These are phyloP conservation scores for Lycorma delicatula DNA, from an alignment of 1,140 invertebrate genomes.

Conservation along the genomic window DNA sequence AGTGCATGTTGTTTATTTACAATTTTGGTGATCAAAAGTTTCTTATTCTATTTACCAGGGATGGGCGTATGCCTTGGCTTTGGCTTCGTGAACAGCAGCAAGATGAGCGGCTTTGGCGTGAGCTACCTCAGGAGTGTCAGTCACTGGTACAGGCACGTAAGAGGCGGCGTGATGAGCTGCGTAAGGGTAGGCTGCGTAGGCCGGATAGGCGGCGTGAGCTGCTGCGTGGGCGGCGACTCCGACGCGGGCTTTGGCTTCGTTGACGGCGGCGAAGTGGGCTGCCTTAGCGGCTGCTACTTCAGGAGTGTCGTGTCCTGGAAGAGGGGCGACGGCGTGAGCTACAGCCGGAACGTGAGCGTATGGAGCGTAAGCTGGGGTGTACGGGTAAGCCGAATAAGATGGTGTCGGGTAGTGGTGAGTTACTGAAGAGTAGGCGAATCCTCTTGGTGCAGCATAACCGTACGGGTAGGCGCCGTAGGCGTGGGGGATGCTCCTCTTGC, in stretches of 20 bases:
- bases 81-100: conserved; percentile 12
- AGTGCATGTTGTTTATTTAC: no score
- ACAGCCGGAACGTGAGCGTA: neutral
- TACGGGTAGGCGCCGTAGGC: conserved; percentile 46
- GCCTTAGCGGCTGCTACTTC: conserved; percentile 44
- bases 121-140: conserved; percentile 22
- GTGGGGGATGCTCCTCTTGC: neutral
- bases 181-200: neutral
- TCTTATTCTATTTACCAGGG: no score
- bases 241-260: neutral
- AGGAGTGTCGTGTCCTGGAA: conserved; percentile 36
- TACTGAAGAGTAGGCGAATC: conserved; percentile 1
- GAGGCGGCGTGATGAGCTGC: conserved; percentile 6
- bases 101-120: conserved; percentile 22
- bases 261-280: conserved; percentile 34
- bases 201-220: neutral
- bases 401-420: conserved; percentile 3
- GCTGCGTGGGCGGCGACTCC: neutral
- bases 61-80: conserved; percentile 1
- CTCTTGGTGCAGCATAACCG: conserved; percentile 17
- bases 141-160: conserved; percentile 3
- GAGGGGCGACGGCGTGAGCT: neutral
- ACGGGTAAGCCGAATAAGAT: conserved; percentile 3
- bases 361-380: conserved; percentile 2
- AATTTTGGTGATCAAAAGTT: no score